Conservation (phyloP, 1,140 invertebrate genomes). For the Nixonia krombeini region DNA sequence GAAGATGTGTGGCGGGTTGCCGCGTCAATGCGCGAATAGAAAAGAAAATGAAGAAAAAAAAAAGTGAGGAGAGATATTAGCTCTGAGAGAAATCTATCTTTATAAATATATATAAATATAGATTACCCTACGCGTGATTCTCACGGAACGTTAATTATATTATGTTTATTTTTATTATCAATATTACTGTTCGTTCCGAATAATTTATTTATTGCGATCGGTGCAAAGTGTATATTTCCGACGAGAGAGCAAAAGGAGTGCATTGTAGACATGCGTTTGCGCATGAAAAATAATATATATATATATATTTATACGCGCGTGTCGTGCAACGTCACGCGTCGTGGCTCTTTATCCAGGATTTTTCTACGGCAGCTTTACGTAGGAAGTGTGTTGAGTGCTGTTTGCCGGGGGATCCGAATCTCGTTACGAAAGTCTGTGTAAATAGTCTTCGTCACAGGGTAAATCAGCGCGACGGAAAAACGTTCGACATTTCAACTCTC, state of each 20-base stretch:
- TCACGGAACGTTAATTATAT: constrained; percentile 28
- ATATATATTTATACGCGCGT: constrained; percentile 36
- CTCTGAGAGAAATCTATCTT: constrained; percentile 33
- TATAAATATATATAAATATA: constrained; percentile 45
- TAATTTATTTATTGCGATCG: constrained; percentile 67
- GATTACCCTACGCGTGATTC: constrained; percentile 36
- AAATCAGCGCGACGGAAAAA: too few relatives aligned
- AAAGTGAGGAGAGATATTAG: background rate
- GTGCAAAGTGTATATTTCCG: constrained; percentile 56
- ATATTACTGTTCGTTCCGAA: constrained; percentile 53
- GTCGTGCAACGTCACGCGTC: too few relatives aligned
- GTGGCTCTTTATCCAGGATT: constrained; percentile 22
- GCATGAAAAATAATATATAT: constrained; percentile 57
- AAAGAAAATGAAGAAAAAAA: too few relatives aligned
- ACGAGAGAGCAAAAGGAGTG: constrained; percentile 18
- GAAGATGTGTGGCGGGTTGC: too few relatives aligned
- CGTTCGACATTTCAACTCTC: too few relatives aligned
- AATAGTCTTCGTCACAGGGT: constrained; percentile 30
- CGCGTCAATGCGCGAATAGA: too few relatives aligned
- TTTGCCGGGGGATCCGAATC: constrained; percentile 38
- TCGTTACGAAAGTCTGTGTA: constrained; percentile 16
- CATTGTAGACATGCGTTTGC: constrained; percentile 56
- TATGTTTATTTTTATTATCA: constrained; percentile 38
- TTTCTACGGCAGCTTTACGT: constrained; percentile 34
- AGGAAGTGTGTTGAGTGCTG: constrained; percentile 21